These are phyloP conservation scores for Puffinus mauretanicus DNA, from an alignment of 2,113 vertebrate genomes.

Conservation along the genomic window DNA sequence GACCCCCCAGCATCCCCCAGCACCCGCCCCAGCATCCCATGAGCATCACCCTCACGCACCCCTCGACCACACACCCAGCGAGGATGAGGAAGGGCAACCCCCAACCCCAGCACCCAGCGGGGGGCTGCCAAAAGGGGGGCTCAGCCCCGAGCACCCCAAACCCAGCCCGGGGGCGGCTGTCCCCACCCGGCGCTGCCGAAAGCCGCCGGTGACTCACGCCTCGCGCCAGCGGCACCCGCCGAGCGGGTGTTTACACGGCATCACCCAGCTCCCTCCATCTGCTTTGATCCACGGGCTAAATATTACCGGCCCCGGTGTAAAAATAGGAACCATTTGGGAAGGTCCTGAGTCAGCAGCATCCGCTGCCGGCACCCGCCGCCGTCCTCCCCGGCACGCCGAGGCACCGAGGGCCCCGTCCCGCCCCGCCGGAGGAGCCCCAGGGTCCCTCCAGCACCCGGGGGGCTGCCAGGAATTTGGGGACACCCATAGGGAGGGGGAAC, in stretches of 20 bases:
- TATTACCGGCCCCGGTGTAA: neutral
- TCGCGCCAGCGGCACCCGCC: neutral
- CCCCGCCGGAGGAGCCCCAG: neutral
- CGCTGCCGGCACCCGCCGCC: neutral
- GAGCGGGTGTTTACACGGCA: neutral
- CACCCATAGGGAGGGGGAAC: rapidly evolving
- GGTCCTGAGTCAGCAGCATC: constrained; percentile 64
- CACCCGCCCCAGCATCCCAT: neutral
- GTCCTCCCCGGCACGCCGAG: neutral
- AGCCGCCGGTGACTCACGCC: constrained; percentile 18
- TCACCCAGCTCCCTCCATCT: constrained; percentile 42
- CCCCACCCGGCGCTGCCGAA: neutral
- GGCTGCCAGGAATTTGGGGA: neutral
- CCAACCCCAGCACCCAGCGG: neutral
- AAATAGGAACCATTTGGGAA: constrained; percentile 53
- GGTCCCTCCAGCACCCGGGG: neutral
- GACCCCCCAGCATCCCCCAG: neutral
- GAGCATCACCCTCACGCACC: neutral
- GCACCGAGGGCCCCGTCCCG: neutral
- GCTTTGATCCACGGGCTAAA: constrained; percentile 59
- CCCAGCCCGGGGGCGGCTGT: neutral
- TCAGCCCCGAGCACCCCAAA: neutral
- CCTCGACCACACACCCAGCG: rapidly evolving
- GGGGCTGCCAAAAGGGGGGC: neutral
- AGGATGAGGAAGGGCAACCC: neutral